Conservation (phyloP, 1,140 invertebrate genomes). For the Plectus sambesii region DNA sequence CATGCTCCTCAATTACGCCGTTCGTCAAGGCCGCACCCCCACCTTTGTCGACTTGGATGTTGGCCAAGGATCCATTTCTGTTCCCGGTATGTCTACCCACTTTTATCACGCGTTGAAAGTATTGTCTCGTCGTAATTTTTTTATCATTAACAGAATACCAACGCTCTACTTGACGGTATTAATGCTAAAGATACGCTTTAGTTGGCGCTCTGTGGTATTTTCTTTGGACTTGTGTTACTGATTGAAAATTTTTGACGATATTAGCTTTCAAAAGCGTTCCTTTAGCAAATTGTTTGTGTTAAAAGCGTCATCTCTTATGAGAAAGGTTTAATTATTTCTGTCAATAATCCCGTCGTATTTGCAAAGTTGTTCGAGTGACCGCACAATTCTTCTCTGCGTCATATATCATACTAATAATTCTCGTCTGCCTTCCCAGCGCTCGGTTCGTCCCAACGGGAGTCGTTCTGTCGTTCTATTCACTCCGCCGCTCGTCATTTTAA, state of each 20-base stretch:
- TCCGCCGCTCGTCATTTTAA: too few species aligned
- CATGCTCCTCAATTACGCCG: constrained; percentile 84
- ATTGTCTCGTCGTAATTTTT: not conserved
- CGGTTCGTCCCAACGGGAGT: too few species aligned
- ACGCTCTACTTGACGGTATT: constrained; percentile 24
- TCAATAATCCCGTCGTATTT: too few species aligned
- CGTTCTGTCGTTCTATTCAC: too few species aligned
- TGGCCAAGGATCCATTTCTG: constrained; percentile 58
- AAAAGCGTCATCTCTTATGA: not conserved
- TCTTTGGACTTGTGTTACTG: too few species aligned
- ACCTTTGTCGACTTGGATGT: constrained; percentile 93
- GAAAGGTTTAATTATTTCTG: too few species aligned
- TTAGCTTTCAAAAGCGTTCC: not conserved
- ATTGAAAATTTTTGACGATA: too few species aligned
- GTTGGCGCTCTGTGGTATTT: not conserved
- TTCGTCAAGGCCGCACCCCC: constrained; percentile 64
- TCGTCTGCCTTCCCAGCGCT: too few species aligned
- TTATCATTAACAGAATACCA: not conserved
- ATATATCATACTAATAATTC: too few species aligned
- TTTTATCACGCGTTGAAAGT: not conserved
- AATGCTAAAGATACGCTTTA: too few species aligned
- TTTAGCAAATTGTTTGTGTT: not conserved
- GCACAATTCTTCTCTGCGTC: too few species aligned
- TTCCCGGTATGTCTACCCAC: not conserved
- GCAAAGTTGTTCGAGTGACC: too few species aligned